phyloP scores from a whole-genome alignment of 2,113 vertebrate species.

The Cheilinus undulatus region DNA sequence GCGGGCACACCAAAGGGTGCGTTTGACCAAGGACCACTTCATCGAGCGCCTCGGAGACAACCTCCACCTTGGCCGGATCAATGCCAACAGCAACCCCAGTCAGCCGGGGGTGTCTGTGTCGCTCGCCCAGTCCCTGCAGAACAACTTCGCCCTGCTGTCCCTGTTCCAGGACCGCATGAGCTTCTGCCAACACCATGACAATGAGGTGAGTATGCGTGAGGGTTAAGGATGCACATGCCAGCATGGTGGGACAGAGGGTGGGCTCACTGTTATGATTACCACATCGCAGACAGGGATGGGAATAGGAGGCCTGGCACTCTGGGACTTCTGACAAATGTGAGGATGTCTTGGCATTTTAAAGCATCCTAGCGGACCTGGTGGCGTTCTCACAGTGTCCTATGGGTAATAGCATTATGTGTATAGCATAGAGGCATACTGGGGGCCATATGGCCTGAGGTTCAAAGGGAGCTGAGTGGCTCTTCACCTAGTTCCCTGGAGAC shows the following conservation, averaged over 20 bases:
- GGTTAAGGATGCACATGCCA: background rate
- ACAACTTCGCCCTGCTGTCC: slow-evolving; percentile 88
- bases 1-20: slow-evolving; percentile 92
- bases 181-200: slow-evolving; percentile 89
- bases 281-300: background rate
- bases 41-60: slow-evolving; percentile 88
- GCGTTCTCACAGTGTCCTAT: background rate
- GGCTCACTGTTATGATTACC: background rate
- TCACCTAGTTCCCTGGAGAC: slow-evolving; percentile 78
- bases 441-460: slow-evolving; percentile 76
- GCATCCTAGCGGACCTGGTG: background rate
- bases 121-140: slow-evolving; percentile 85
- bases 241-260: background rate
- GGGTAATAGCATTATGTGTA: slow-evolving; percentile 56
- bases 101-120: slow-evolving; percentile 71
- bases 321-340: background rate
- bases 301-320: background rate
- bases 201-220: slow-evolving; percentile 79
- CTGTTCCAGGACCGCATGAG: slow-evolving; percentile 88
- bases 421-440: slow-evolving; percentile 54
- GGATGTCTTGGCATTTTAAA: background rate
- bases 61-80: slow-evolving; percentile 66
- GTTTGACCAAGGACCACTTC: slow-evolving; percentile 95
- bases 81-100: slow-evolving; percentile 58
- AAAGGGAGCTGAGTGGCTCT: slow-evolving; percentile 78